Conservation (phyloP, 2,113 vertebrate species). For the Trinectes maculatus region DNA sequence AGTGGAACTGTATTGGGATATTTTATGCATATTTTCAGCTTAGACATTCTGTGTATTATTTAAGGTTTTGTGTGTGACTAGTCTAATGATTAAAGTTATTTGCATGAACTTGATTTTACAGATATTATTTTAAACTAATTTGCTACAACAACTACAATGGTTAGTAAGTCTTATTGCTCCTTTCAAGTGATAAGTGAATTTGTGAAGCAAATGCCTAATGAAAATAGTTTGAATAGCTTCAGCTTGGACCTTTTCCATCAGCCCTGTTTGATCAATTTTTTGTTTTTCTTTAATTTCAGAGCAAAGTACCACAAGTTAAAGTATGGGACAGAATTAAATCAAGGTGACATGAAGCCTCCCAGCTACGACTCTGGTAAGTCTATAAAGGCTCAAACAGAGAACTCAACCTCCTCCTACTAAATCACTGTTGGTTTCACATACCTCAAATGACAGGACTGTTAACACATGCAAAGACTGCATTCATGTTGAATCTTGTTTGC, state of each 20-base stretch:
- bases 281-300: constrained; percentile 77
- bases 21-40: too few species aligned
- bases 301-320: constrained; percentile 99
- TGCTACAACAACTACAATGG: too few species aligned
- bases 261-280: constrained; percentile 25
- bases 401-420: constrained; percentile 36
- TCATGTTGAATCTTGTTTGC: constrained; percentile 69
- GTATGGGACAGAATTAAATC: constrained; percentile 97
- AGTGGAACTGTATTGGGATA: too few species aligned
- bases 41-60: too few species aligned
- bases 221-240: constrained; percentile 28
- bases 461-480: constrained; percentile 3
- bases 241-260: constrained; percentile 34
- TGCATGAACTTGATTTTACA: too few species aligned
- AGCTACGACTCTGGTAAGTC: constrained; percentile 97
- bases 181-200: too few species aligned
- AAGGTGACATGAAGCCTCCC: constrained; percentile 98
- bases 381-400: constrained; percentile 1
- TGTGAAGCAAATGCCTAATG: constrained; percentile 37
- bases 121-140: too few species aligned
- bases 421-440: constrained; percentile 59
- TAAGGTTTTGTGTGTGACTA: too few species aligned
- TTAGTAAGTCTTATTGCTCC: too few species aligned
- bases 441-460: constrained; percentile 45
- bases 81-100: too few species aligned